Evolutionary conservation across 1,140 invertebrate species (phyloP).

Genomic region (Reticulitermes speratus): DNA sequence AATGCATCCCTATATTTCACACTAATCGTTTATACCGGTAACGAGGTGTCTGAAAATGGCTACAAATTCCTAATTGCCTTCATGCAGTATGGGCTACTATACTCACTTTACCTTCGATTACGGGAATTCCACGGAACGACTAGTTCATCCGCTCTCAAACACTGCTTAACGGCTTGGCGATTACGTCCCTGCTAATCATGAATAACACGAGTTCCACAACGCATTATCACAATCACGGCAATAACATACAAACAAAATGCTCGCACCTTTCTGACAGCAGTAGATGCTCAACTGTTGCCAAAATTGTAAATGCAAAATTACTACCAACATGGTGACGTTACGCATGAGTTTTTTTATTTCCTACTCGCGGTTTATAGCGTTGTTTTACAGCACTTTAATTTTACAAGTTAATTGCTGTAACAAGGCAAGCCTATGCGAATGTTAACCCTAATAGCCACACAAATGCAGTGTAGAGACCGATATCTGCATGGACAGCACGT

Average conservation of each 20-base stretch:
- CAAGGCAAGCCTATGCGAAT: no score
- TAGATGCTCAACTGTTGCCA: neutral
- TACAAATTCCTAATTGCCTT: neutral
- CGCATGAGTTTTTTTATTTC: neutral
- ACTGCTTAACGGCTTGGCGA: neutral
- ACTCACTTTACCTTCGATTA: neutral
- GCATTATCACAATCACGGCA: neutral
- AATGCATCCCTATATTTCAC: neutral
- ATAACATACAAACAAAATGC: neutral
- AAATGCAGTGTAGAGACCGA: no score
- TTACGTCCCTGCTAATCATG: neutral
- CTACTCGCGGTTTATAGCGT: no score
- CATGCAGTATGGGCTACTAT: neutral
- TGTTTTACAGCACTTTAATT: no score
- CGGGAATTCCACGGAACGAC: neutral
- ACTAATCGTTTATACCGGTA: neutral
- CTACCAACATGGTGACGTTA: neutral
- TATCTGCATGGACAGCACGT: no score
- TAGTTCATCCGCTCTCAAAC: neutral
- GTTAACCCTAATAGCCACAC: no score
- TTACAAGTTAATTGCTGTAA: no score
- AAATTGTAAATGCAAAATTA: neutral
- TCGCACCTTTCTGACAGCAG: constrained; percentile 3
- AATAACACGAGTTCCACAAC: neutral
- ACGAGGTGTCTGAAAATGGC: neutral